These are phyloP conservation scores for Leptopilina drosophilae DNA, from an alignment of 2,888 invertebrate genomes.

Conservation along the genomic window DNA sequence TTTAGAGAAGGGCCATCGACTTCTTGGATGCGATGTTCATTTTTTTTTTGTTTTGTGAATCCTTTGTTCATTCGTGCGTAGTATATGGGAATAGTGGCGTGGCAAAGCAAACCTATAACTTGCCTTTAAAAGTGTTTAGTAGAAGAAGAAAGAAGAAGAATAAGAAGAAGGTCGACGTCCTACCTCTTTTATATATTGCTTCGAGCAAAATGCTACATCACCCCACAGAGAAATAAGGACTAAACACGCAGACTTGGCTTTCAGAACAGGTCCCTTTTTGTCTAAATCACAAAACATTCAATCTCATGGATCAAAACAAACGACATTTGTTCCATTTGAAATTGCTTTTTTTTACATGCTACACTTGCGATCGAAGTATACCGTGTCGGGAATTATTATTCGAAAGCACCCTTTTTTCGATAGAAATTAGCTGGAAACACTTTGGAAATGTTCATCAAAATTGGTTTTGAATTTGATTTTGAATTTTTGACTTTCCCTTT, in stretches of 20 bases:
- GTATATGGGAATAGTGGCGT: conserved; percentile 9
- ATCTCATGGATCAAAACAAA: conserved; percentile 35
- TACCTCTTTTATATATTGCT: conserved; percentile 32
- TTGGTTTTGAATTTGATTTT: too few relatives aligned
- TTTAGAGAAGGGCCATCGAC: conserved; percentile 24
- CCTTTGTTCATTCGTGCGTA: conserved; percentile 47
- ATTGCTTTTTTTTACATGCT: not conserved
- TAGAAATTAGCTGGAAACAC: too few relatives aligned
- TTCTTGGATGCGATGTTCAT: conserved; percentile 30
- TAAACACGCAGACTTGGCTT: not conserved
- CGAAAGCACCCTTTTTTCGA: too few relatives aligned
- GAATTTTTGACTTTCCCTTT: too few relatives aligned
- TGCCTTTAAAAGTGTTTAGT: conserved; percentile 24
- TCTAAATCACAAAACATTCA: not conserved
- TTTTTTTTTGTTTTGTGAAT: conserved; percentile 42
- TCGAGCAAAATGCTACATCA: conserved; percentile 20
- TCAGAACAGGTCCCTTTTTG: conserved; percentile 18
- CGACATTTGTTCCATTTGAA: conserved; percentile 36
- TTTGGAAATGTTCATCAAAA: too few relatives aligned
- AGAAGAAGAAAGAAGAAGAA: conserved; percentile 47
- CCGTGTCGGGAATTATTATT: too few relatives aligned
- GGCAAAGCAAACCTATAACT: conserved; percentile 38
- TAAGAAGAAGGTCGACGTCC: conserved; percentile 63
- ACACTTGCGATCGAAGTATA: not conserved
- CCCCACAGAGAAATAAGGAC: not conserved